These are phyloP conservation scores for Dinomys branickii DNA, from an alignment of 2,113 vertebrate species.

Conservation along the genomic window DNA sequence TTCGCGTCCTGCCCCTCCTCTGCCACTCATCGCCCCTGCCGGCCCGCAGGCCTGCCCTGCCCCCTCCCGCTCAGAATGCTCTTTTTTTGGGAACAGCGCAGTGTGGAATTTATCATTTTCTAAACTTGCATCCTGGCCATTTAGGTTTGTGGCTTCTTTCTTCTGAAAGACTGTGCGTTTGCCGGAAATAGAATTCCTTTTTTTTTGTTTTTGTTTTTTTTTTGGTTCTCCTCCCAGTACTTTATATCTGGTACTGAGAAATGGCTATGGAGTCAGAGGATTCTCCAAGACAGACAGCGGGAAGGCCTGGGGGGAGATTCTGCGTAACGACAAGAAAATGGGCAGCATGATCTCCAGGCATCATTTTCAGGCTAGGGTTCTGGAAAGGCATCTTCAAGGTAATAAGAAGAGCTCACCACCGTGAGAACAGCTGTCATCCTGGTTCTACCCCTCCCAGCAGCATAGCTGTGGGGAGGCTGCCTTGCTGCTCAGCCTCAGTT, in stretches of 20 bases:
- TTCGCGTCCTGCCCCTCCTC: background rate
- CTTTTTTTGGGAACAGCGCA: background rate
- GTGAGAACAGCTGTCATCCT: background rate
- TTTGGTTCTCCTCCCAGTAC: background rate
- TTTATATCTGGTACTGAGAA: background rate
- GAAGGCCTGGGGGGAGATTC: slow-evolving; percentile 7
- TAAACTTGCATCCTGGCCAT: background rate
- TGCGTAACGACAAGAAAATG: background rate
- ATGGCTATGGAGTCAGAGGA: background rate
- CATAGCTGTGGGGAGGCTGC: background rate
- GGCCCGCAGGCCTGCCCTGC: background rate
- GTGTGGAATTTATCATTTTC: slow-evolving; percentile 5
- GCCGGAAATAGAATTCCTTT: slow-evolving; percentile 48
- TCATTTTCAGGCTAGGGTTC: background rate
- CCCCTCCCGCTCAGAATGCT: background rate
- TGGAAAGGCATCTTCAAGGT: background rate
- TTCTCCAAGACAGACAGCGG: background rate
- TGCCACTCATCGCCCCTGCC: background rate
- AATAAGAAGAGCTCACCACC: background rate
- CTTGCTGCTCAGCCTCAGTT: background rate
- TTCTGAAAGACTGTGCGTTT: background rate
- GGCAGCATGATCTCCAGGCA: background rate
- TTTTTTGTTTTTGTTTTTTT: background rate
- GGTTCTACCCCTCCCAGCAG: background rate
- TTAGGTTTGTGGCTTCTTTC: background rate